Evolutionary conservation across 2,888 invertebrate genomes (phyloP), one percentile per base, ranked within the genome.

Genomic region (Cerastis leucographa): DNA sequence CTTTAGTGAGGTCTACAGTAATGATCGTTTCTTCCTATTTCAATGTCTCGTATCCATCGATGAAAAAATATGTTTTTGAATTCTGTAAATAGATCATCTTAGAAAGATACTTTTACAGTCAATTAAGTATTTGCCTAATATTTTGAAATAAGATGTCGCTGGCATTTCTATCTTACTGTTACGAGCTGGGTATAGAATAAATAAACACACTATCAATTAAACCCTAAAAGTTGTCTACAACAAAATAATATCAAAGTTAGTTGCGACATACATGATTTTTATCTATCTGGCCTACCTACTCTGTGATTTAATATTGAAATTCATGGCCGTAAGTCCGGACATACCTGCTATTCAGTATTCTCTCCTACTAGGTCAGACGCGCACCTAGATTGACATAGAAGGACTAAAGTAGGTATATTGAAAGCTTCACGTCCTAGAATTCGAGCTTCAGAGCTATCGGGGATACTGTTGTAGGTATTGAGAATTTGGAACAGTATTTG

Each of bases 401-500:
- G 56, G 64, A 71, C 71, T 78, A 11, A 11, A 61, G 71, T n/a
- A n/a, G n/a, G n/a, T 61, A 59, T 78, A 78, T 81, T 80, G 64
- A 29, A 68, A 65, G 51, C 46, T 25, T 44, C 35, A 46, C 25
- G 44, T 56, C 67, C 51, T 35, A 49, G 44, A 71, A 83, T 59
- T 66, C 22, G 29, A 22, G 68, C 51, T 75, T 83, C 59, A 64
- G 56, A 56, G 67, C 61, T 67, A 67, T 67, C 49, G 14, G 19
- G 25, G 14, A 51, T 54, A 8, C n/a, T 61, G 66, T 40, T 59
- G 44, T 25, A 29, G 29, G 29, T 25, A 54, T 61, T 54, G n/a
- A 56, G 54, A 42, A 35, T 71, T 40, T 29, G 35, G 14, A 22
- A 12, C 12, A 22, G 12, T 74, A 71, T 71, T 78, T 71, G 59